phyloP scores from a whole-genome alignment of 2,797 vertebrate genomes.

The Sardinella longiceps region DNA sequence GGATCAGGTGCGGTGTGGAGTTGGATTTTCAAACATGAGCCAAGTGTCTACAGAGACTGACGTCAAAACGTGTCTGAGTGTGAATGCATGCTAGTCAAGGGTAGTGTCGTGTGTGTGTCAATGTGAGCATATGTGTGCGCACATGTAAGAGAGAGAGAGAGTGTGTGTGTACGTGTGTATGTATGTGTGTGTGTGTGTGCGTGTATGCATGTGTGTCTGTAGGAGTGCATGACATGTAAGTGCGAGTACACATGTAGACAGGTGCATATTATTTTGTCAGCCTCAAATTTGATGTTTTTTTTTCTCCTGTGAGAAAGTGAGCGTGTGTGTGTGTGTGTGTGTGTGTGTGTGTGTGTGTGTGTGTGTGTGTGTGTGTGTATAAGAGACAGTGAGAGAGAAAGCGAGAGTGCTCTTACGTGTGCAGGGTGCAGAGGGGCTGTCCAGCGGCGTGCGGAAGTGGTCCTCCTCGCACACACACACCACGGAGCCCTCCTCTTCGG shows the following conservation, averaged over 20 bases:
- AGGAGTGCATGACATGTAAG: no score
- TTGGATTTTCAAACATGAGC: background rate
- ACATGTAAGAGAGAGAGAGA: background rate
- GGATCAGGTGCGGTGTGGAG: background rate
- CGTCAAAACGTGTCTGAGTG: background rate
- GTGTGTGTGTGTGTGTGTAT: background rate
- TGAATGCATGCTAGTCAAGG: no score
- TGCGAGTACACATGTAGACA: no score
- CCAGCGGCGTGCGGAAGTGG: conserved; percentile 88
- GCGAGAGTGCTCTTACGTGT: conserved; percentile 75
- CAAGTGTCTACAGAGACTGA: background rate
- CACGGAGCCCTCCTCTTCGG: conserved; percentile 87
- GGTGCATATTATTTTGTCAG: no score
- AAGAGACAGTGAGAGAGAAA: background rate
- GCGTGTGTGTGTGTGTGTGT: background rate
- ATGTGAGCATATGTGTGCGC: background rate
- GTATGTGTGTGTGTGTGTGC: background rate
- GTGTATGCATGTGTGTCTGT: background rate
- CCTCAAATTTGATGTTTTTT: no score
- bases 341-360: background rate
- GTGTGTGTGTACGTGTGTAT: background rate
- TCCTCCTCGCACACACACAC: conserved; percentile 87
- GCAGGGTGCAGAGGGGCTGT: conserved; percentile 88
- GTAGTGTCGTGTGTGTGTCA: background rate
- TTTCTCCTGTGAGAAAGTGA: background rate